Percentiles rank a stretch among this genome's conserved stretches.
Conservation (phyloP, 2,113 vertebrate species). For the Toxotes jaculatrix region DNA sequence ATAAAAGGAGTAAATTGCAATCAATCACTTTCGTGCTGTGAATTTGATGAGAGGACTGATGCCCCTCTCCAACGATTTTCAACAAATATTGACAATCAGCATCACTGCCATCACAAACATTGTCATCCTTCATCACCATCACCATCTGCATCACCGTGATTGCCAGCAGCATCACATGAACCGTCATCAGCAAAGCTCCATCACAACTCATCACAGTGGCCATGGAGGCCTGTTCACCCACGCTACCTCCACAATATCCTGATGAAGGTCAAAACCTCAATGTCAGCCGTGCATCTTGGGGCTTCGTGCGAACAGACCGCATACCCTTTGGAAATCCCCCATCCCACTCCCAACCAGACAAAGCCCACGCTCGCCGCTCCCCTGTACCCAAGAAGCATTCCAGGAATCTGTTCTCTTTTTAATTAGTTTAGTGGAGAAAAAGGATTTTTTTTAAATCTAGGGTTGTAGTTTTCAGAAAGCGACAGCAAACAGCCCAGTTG, state of each 20-base stretch:
- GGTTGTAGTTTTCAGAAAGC: slow-evolving; percentile 51
- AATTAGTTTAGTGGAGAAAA: slow-evolving; percentile 68
- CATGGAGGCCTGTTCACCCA: background rate
- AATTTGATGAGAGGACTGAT: background rate
- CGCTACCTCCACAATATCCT: slow-evolving; percentile 2
- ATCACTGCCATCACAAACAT: too few relatives aligned
- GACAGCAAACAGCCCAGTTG: slow-evolving; percentile 8
- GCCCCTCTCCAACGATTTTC: background rate
- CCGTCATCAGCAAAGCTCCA: background rate
- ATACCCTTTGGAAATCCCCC: slow-evolving; percentile 60
- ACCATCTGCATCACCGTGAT: background rate
- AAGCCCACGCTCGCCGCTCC: slow-evolving; percentile 35
- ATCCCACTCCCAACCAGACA: slow-evolving; percentile 60
- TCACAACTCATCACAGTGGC: background rate
- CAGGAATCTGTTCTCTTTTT: slow-evolving; percentile 70
- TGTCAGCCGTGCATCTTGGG: slow-evolving; percentile 64
- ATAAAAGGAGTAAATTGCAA: background rate
- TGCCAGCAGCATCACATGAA: background rate
- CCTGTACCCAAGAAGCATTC: slow-evolving; percentile 60
- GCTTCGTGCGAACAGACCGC: slow-evolving; percentile 61
- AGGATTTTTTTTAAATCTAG: background rate
- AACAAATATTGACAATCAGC: background rate
- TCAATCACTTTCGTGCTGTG: background rate
- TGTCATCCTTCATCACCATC: background rate
- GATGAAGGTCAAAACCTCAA: slow-evolving; percentile 70